These are phyloP conservation scores for Labeo calbasu DNA, from an alignment of 2,797 vertebrate genomes.

Conservation along the genomic window DNA sequence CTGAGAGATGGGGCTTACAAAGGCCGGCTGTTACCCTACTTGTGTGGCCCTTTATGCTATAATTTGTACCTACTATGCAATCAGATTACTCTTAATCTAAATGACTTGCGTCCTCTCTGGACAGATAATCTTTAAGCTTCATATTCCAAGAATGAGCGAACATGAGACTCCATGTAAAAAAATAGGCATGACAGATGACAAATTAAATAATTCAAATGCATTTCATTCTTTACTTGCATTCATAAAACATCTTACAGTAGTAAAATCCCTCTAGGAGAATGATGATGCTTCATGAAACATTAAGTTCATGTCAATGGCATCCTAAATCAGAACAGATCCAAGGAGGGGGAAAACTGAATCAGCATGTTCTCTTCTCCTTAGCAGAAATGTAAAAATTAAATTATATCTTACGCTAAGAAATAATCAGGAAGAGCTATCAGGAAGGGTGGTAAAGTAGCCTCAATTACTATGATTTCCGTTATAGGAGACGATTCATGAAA, in stretches of 20 bases:
- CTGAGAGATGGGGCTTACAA: slow-evolving; percentile 81
- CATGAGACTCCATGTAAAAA: background rate
- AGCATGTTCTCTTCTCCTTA: background rate
- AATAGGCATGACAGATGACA: background rate
- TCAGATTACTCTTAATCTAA: slow-evolving; percentile 87
- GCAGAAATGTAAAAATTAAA: slow-evolving; percentile 21
- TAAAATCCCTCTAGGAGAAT: background rate
- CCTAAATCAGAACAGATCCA: background rate
- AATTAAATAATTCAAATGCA: background rate
- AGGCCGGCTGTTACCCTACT: slow-evolving; percentile 79
- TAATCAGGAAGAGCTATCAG: slow-evolving; percentile 8
- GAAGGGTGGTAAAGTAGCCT: slow-evolving; percentile 27
- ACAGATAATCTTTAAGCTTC: slow-evolving; percentile 79
- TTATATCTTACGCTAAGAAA: background rate
- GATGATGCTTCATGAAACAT: background rate
- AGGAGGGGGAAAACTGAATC: background rate
- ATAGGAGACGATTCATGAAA: slow-evolving; percentile 53
- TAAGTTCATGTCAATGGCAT: background rate
- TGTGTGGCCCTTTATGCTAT: slow-evolving; percentile 78
- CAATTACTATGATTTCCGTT: slow-evolving; percentile 29
- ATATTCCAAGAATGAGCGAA: slow-evolving; percentile 68
- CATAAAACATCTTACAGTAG: slow-evolving; percentile 14
- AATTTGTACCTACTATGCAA: slow-evolving; percentile 80
- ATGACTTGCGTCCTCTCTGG: slow-evolving; percentile 79
- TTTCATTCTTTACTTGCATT: slow-evolving; percentile 1